Evolutionary conservation across 2,888 invertebrate species (phyloP), one percentile per base, ranked within the genome.

Genomic region (Lordiphosa fenestrarum): DNA sequence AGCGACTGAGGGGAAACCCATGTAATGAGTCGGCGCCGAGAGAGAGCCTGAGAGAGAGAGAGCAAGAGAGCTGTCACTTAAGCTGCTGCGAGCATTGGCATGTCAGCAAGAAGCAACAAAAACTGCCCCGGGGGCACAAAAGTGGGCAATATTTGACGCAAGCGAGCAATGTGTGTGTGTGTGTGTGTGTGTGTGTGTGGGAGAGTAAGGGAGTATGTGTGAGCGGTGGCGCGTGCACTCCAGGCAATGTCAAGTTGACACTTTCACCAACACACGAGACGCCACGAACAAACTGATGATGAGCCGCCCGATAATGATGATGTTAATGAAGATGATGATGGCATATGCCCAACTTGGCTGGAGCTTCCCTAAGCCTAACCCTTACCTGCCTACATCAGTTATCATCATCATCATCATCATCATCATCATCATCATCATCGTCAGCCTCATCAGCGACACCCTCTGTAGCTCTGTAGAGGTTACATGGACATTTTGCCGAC

Each of bases 201-300:
- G 53, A 25, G 55, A 42, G 64, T 38, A 35, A 53, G 62, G 63
- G 69, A 3, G 40, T 62, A 71, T 68, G 71, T 67, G 67, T 56
- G 67, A 67, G 75, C 65, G 66, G 57, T 84, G 86, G 81, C 85
- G 86, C 80, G 86, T 84, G 82, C 80, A 86, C 73, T 80, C 77
- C 66, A 78, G 85, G 85, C 86, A 87, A 87, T 87, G 87, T 87
- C 87, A 87, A 87, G 87, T 87, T 87, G 85, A 84, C 82, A 84
- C 83, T 86, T 84, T 85, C 81, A 73, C 71, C 74, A 82, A 75
- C 54, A 66, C 71, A 65, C 71, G 50, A 25, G 61, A 58, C 69
- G 46, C 53, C 41, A 44, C 54, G 62, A 56, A 51, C 42, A 63
- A 56, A 41, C 52, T 30, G 46, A 41, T 35, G 46, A 36, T 21